Evolutionary conservation across 2,797 vertebrate species (phyloP), one percentile per base, ranked within the genome.

Genomic region (Microcaecilia unicolor): DNA sequence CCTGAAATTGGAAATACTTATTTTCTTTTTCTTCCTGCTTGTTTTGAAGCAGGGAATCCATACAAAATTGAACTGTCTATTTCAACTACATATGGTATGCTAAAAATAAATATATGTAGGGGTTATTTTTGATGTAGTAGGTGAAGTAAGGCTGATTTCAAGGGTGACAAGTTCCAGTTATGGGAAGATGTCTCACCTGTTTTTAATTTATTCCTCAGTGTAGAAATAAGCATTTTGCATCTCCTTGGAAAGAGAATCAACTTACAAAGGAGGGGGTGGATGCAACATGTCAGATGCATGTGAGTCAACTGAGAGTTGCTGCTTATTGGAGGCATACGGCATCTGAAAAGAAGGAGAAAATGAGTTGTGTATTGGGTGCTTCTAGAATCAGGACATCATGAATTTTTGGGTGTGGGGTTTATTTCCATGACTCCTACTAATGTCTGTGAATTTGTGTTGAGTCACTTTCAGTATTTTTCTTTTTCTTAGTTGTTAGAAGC

Each of bases 371-470:
- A n/a, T n/a, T n/a, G n/a, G n/a, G n/a, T n/a, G n/a, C n/a, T n/a
- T n/a, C n/a, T 6, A 10, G 66, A 71, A 43, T 36, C 31, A 44
- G 60, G 54, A 64, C 61, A 59, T 41, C 31, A 10, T 50, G 54
- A 60, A 53, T 61, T 26, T 49, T 55, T 51, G 42, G 33, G 41
- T 34, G 16, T 48, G 45, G 37, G 41, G 39, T 50, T 58, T 66
- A 68, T 70, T 70, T 66, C 55, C 41, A 68, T 57, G 47, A 17
- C 54, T 48, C 50, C 58, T 39, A 39, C 61, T 62, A 58, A 58
- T 51, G 44, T 36, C 40, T 51, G 25, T 32, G 37, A 58, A 48
- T n/a, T 19, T 42, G 8, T 41, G 55, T 60, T 56, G 41, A 65
- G 34, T 62, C 65, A 41, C 49, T 36, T 43, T 36, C 51, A n/a